Evolutionary conservation across 2,113 vertebrate species (phyloP).

Genomic region (Pseudopipra pipra): DNA sequence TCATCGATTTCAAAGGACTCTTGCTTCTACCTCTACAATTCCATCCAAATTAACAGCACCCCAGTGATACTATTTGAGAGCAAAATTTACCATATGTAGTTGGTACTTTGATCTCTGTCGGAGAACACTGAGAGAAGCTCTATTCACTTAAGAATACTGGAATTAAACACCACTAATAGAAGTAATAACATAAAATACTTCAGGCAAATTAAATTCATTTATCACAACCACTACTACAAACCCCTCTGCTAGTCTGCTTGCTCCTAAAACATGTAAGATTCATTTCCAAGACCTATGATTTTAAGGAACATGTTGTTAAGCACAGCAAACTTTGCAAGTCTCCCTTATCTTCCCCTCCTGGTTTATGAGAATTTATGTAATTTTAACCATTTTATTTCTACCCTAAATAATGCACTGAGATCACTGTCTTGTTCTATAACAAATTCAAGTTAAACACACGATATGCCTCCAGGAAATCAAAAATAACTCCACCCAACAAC

Average conservation of each 20-base stretch:
- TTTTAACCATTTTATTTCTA: slow-evolving; percentile 51
- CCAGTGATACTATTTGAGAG: not conserved
- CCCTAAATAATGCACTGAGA: slow-evolving; percentile 1
- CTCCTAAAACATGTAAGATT: not conserved
- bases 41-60: not conserved
- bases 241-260: not conserved
- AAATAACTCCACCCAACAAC: not conserved
- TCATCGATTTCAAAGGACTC: not conserved
- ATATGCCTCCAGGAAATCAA: slow-evolving; percentile 35
- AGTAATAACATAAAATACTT: not conserved
- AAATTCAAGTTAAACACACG: not conserved
- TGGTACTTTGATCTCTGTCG: not conserved
- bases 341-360: not conserved
- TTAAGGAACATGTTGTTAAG: not conserved
- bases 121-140: not conserved
- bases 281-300: not conserved
- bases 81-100: not conserved
- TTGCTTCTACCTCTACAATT: not conserved
- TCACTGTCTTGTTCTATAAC: slow-evolving; percentile 33
- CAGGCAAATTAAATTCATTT: not conserved
- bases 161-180: not conserved
- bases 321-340: not conserved
- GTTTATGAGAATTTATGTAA: slow-evolving; percentile 26
- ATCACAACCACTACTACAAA: not conserved
- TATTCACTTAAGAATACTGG: not conserved